phyloP scores from a whole-genome alignment of 2,113 vertebrate species.

The Sinosuthora webbiana region DNA sequence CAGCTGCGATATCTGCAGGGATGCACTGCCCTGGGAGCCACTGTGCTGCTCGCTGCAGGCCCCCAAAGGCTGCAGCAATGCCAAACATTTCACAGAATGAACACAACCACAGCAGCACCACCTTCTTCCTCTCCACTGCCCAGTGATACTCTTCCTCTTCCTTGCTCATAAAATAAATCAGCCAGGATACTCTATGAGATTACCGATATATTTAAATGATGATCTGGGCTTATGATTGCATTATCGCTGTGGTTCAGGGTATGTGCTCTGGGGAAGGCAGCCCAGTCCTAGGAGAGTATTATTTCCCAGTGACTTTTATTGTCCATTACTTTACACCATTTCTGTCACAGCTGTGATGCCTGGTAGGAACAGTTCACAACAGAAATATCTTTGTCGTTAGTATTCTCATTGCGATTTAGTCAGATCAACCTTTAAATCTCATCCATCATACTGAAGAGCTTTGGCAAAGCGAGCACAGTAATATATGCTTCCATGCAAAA shows the following conservation, averaged over 20 bases:
- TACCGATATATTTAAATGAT: slow-evolving; percentile 70
- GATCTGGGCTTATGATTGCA: slow-evolving; percentile 51
- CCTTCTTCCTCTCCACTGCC: neutral
- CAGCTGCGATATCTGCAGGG: fast-evolving
- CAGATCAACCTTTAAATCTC: slow-evolving; percentile 62
- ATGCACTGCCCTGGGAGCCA: fast-evolving
- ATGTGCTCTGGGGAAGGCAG: slow-evolving; percentile 27
- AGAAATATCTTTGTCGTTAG: slow-evolving; percentile 61
- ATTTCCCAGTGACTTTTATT: slow-evolving; percentile 76
- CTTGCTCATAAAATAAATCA: slow-evolving; percentile 66
- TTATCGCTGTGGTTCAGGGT: neutral
- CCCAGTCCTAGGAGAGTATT: slow-evolving; percentile 68
- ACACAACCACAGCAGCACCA: neutral
- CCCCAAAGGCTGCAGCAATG: neutral
- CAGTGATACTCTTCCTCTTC: neutral
- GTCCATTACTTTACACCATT: slow-evolving; percentile 71
- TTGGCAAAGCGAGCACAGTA: slow-evolving; percentile 51
- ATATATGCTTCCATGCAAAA: slow-evolving; percentile 62
- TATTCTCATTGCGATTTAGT: slow-evolving; percentile 52
- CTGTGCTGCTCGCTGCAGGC: neutral
- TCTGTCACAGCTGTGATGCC: slow-evolving; percentile 63
- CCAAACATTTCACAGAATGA: slow-evolving; percentile 22
- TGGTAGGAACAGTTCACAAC: slow-evolving; percentile 68
- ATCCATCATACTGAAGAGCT: slow-evolving; percentile 59
- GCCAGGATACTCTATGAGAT: slow-evolving; percentile 25